A percentile compares a stretch with the other conserved stretches of the same genome.
Evolutionary conservation across 1,140 invertebrate genomes (phyloP).

Genomic region (Aethina tumida): DNA sequence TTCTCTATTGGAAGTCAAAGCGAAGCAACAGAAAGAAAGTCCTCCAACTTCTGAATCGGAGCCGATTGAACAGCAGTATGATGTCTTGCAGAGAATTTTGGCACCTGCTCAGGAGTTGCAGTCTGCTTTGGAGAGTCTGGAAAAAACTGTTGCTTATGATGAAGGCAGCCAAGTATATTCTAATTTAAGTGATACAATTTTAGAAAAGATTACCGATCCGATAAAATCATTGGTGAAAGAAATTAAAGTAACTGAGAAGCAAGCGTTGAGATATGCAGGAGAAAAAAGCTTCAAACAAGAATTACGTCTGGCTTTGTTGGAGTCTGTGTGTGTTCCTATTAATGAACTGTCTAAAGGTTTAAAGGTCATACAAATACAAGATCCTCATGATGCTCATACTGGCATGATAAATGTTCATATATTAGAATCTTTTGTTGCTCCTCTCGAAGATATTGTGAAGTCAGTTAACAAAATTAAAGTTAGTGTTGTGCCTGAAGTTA

Average conservation of each 20-base stretch:
- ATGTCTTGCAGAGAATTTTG: slow-evolving; percentile 17
- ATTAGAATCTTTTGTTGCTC: slow-evolving; percentile 39
- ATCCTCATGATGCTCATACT: slow-evolving; percentile 17
- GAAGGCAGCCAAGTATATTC: slow-evolving; percentile 30
- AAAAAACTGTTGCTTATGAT: slow-evolving; percentile 36
- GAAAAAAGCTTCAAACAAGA: slow-evolving; percentile 41
- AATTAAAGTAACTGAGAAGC: slow-evolving; percentile 36
- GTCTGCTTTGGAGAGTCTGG: slow-evolving; percentile 36
- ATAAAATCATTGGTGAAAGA: slow-evolving; percentile 30
- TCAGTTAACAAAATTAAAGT: slow-evolving; percentile 19
- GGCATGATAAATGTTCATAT: slow-evolving; percentile 32
- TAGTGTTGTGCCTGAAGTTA: slow-evolving; percentile 7
- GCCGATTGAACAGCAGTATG: slow-evolving; percentile 20
- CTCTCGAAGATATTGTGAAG: slow-evolving; percentile 41
- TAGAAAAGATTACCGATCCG: slow-evolving; percentile 38
- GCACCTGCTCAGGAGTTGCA: slow-evolving; percentile 35
- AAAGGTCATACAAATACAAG: slow-evolving; percentile 32
- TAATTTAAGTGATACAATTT: slow-evolving; percentile 25
- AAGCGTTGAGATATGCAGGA: slow-evolving; percentile 33
- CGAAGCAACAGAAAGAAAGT: slow-evolving; percentile 19
- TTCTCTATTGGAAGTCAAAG: slow-evolving; percentile 31
- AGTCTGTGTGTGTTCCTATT: slow-evolving; percentile 40
- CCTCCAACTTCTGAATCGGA: slow-evolving; percentile 13
- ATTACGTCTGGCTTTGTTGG: slow-evolving; percentile 40
- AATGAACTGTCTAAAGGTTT: slow-evolving; percentile 40